phyloP scores from a whole-genome alignment of 2,888 invertebrate species.

The Drosophila algonquin region DNA sequence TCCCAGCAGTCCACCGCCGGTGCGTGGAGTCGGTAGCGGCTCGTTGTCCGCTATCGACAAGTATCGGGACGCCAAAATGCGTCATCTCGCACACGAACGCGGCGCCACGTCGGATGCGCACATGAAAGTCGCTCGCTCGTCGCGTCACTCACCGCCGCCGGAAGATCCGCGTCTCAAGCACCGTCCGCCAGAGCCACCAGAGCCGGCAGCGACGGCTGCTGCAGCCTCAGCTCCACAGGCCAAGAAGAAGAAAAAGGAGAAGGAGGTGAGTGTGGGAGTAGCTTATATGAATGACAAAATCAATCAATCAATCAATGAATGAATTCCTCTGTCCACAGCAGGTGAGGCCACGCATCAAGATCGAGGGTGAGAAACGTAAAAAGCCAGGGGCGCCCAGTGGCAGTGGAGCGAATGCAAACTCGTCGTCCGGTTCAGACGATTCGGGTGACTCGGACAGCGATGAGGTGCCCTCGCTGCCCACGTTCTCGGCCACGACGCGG shows the following conservation, averaged over 20 bases:
- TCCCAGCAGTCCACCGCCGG: conserved; percentile 79
- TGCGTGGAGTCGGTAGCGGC: conserved; percentile 52
- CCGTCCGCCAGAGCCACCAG: conserved; percentile 86
- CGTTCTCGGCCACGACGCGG: conserved; percentile 87
- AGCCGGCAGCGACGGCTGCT: conserved; percentile 79
- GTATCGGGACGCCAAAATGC: conserved; percentile 82
- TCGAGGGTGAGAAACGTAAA: conserved; percentile 85
- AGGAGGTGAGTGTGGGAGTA: conserved; percentile 80
- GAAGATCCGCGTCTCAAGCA: conserved; percentile 86
- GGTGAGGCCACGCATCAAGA: conserved; percentile 83
- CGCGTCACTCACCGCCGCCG: conserved; percentile 85
- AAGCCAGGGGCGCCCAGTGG: conserved; percentile 79
- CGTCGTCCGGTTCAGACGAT: conserved; percentile 87
- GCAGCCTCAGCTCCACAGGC: conserved; percentile 75
- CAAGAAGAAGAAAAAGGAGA: conserved; percentile 84
- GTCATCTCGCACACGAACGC: conserved; percentile 72
- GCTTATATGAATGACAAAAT: neutral
- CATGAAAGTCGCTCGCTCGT: conserved; percentile 78
- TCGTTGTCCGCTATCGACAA: conserved; percentile 69
- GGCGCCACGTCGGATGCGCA: conserved; percentile 75
- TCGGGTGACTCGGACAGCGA: conserved; percentile 85
- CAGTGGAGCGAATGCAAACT: conserved; percentile 67
- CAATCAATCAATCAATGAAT: neutral
- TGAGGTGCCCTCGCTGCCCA: conserved; percentile 85
- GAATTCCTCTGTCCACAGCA: conserved; percentile 33